Evolutionary conservation across 1,140 invertebrate species (phyloP), one percentile per base, ranked within the genome.

Genomic region (Colletes gigas): DNA sequence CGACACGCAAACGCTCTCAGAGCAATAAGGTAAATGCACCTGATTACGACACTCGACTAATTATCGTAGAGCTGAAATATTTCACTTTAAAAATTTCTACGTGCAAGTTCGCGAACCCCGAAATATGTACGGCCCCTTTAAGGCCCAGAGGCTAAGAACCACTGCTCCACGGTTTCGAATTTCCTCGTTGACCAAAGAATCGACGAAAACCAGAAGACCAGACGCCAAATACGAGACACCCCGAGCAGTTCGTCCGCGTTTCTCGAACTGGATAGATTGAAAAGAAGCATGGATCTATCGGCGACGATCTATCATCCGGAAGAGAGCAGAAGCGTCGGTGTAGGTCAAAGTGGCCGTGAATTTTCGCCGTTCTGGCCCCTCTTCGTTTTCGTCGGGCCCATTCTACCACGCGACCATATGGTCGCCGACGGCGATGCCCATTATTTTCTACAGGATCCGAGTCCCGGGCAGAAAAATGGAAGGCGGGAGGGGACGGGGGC

Each of bases 381-480:
- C 69, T 83, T 67, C 15, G 72, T 55, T 57, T 44, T 59, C 62
- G 21, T 21, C 66, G 69, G 47, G 47, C 12, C 50, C 57, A 62
- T 81, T 41, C 71, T 65, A 75, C 57, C 66, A 70, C 65, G 89
- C 90, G 90, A 92, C 92, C 92, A 93, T 93, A 93, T 93, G 92
- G 92, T 91, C 89, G 92, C 92, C 91, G 89, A 81, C 82, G 88
- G 85, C 75, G 70, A 83, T 86, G 44, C 84, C 91, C 88, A 91
- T 92, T 92, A 93, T 91, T 92, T 92, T 89, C 85, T 83, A 80
- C 76, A 78, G 77, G 66, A 71, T 60, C 44, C 63, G 44, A 67
- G 65, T 67, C 6, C 30, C 60, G 21, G 39, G 62, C 78, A 71
- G 17, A 71, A 69, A 80, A 59, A 82, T 55, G 68, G 55, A 62